These are phyloP conservation scores for Rana temporaria DNA, from an alignment of 2,113 vertebrate genomes.

Conservation along the genomic window DNA sequence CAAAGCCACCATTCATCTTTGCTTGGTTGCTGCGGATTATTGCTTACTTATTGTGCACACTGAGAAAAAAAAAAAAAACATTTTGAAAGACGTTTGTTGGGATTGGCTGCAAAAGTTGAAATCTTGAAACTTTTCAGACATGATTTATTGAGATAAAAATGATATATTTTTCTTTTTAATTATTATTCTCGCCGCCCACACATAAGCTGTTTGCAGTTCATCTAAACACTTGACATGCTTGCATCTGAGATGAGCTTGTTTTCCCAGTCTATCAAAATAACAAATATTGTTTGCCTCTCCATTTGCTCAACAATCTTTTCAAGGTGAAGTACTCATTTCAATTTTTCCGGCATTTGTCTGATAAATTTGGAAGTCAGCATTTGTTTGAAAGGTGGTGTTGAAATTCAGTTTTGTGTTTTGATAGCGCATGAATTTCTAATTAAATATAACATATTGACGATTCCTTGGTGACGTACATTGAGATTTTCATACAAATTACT, in stretches of 20 bases:
- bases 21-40: too few relatives aligned
- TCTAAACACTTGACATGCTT: conserved; percentile 58
- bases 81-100: too few relatives aligned
- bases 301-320: conserved; percentile 46
- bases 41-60: too few relatives aligned
- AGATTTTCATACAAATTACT: not conserved
- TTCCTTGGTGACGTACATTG: not conserved
- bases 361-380: conserved; percentile 49
- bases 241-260: conserved; percentile 54
- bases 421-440: conserved; percentile 22
- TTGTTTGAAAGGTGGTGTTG: conserved; percentile 48
- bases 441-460: conserved; percentile 25
- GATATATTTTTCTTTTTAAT: conserved; percentile 54
- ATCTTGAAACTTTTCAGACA: conserved; percentile 20
- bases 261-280: conserved; percentile 55
- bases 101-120: not conserved
- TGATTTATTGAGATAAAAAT: conserved; percentile 50
- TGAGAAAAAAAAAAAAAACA: too few relatives aligned
- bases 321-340: conserved; percentile 48
- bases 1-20: too few relatives aligned
- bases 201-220: conserved; percentile 58
- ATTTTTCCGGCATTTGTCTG: conserved; percentile 18
- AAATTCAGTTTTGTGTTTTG: conserved; percentile 40
- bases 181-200: conserved; percentile 55
- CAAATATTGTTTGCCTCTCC: conserved; percentile 55